Conservation (phyloP, 2,797 vertebrate species). For the Enteromius thamalakanensis region DNA sequence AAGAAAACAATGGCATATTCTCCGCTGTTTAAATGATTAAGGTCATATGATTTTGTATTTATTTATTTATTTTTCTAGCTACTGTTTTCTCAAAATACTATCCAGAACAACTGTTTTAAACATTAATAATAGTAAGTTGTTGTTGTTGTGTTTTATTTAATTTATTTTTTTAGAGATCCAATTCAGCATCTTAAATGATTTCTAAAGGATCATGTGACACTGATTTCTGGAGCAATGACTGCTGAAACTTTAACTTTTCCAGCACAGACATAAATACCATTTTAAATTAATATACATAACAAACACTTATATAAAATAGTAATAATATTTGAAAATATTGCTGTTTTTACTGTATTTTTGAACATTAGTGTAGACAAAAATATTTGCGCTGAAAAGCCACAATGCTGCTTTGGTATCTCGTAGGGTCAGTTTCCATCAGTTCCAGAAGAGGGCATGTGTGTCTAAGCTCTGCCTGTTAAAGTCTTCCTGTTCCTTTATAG, state of each 20-base stretch:
- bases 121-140: background rate
- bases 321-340: background rate
- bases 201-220: background rate
- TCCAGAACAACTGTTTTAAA: background rate
- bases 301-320: background rate
- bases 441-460: slow-evolving; percentile 40
- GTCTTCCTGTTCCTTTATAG: background rate
- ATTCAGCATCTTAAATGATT: background rate
- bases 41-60: too few relatives aligned
- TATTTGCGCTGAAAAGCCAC: background rate
- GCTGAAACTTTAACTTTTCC: background rate
- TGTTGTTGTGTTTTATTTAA: too few relatives aligned
- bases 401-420: background rate
- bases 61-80: too few relatives aligned
- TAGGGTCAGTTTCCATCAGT: background rate
- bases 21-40: background rate
- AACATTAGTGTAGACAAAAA: background rate
- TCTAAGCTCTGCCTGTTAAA: background rate
- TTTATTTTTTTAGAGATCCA: too few relatives aligned
- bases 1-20: too few relatives aligned
- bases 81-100: too few relatives aligned
- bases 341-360: background rate
- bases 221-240: background rate
- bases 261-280: background rate
- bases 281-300: background rate